Base-by-base conservation (phyloP, 2,797 vertebrate species). In the Sitta carolinensis region DNA sequence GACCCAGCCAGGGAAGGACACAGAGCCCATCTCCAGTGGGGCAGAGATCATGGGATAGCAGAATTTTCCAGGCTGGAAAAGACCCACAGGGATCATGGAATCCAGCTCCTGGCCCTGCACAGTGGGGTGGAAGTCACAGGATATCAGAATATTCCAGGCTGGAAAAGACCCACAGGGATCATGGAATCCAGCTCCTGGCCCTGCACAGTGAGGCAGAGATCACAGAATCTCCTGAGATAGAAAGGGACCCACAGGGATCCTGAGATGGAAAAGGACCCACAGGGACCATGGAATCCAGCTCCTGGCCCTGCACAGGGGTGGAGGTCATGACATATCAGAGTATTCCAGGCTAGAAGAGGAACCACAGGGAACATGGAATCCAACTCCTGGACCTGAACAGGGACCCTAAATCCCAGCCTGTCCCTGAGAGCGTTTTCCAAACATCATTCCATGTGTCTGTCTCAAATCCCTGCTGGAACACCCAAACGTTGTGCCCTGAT, bases 371-470 rank as follows among this genome's bases (percentile, higher is more conserved):
- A 23, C 48, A 29, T 15, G 20, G 8, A 54, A 26, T 32, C 45
- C 55, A 59, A 3, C 34, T 4, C 50, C 50, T 57, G 59, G 54
- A 58, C 25, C 42, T 38, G 34, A 63, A 19, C 40, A 48, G 57
- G 5, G 30, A 11, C 34, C 25, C 58, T 26, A 3, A 64, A 29
- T 25, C 27, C 59, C 67, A 23, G 2, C 17, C 15, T 19, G 8
- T 27, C 5, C 32, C 66, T 36, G 58, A 27, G 50, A 43, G 26
- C 7, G 3, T 23, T 55, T n/a, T 22, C 50, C 58, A 57, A 7
- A 14, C 47, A 1, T 1, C 30, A 16, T 43, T 25, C 43, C 5
- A 2, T 1, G 1, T 16, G 40, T 22, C 10, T 36, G 23, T 21
- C 66, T n/a, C 58, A 23, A 5, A 1, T 20, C 47, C 34, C 21